Evolutionary conservation across 37 sponge, comb jelly and placozoan species (phyloP).

Genomic region (Chondrosia reniformis): DNA sequence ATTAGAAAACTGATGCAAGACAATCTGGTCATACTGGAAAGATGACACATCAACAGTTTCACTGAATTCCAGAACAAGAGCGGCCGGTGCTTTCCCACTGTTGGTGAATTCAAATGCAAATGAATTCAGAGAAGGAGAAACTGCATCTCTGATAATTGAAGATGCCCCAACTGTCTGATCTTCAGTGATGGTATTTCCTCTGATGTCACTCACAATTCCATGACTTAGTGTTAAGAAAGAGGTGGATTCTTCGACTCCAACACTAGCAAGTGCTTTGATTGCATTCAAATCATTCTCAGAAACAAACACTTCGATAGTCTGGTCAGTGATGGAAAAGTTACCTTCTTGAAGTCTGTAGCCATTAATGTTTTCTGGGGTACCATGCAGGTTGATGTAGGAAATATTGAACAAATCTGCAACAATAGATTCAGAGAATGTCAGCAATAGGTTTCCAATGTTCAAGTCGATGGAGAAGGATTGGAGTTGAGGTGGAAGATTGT

Average conservation of each 20-base stretch:
- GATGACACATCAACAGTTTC: constrained; percentile 43
- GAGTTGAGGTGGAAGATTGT: constrained; percentile 49
- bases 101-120: constrained; percentile 62
- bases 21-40: constrained; percentile 29
- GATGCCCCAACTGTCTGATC: constrained; percentile 19
- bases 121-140: constrained; percentile 42
- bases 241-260: constrained; percentile 33
- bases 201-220: constrained; percentile 68
- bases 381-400: constrained; percentile 48
- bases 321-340: constrained; percentile 6
- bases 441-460: constrained; percentile 66
- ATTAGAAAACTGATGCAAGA: constrained; percentile 26
- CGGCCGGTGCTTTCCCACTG: constrained; percentile 50
- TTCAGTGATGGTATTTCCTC: constrained; percentile 48
- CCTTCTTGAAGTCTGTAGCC: constrained; percentile 35
- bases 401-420: constrained; percentile 40
- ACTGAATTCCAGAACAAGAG: constrained; percentile 34
- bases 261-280: constrained; percentile 62
- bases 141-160: constrained; percentile 35
- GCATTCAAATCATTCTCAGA: constrained; percentile 52
- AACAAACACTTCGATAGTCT: constrained; percentile 41
- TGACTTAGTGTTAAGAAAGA: constrained; percentile 53
- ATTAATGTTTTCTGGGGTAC: constrained; percentile 7
- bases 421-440: constrained; percentile 80
- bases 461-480: constrained; percentile 52